Base-by-base conservation (phyloP, 2,797 vertebrate genomes). In the Scarus forsteni region DNA sequence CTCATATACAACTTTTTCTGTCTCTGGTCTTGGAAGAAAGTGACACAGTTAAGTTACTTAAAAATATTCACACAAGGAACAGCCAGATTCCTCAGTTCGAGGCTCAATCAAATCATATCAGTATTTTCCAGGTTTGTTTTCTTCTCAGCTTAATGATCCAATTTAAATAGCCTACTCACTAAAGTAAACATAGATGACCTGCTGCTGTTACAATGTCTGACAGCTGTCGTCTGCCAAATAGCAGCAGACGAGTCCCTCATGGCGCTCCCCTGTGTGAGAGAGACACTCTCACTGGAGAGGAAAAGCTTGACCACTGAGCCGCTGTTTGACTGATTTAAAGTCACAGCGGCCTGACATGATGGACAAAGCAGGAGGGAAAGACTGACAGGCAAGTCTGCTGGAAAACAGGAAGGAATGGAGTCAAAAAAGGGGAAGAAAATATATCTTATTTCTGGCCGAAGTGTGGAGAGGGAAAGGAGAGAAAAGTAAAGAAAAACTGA, bases 271-370 rank as follows among this genome's bases (percentile, higher is more conserved):
- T 75, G 27, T 27, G 27, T 27, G 54, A 12, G 4, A 50, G 44
- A 68, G 52, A 14, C 10, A 40, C 42, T 65, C 13, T 9, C 54
- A 11, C 69, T 34, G 51, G 34, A 62, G 36, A 66, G 34, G 62
- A 67, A 69, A 75, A 60, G 70, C 72, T 71, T 27, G 75, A 79
- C 73, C 73, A 45, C 42, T 40, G 60, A 75, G 60, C 42, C 59
- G 72, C 60, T 66, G 70, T 48, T n/a, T 63, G 70, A 74, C 70
- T 67, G 74, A 79, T 59, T 63, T 60, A 70, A 39, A 75, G 73
- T 75, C 75, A 68, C 66, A 43, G 55, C 39, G 80, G 44, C 63
- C 63, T 62, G 77, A 79, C 49, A 0, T 75, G 85, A 84, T 44
- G 75, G 81, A 84, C 48, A 59, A 74, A 73, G 61, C 43, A 14